These are phyloP conservation scores for Dysmachus trigonus DNA, from an alignment of 2,888 invertebrate species.

Conservation along the genomic window DNA sequence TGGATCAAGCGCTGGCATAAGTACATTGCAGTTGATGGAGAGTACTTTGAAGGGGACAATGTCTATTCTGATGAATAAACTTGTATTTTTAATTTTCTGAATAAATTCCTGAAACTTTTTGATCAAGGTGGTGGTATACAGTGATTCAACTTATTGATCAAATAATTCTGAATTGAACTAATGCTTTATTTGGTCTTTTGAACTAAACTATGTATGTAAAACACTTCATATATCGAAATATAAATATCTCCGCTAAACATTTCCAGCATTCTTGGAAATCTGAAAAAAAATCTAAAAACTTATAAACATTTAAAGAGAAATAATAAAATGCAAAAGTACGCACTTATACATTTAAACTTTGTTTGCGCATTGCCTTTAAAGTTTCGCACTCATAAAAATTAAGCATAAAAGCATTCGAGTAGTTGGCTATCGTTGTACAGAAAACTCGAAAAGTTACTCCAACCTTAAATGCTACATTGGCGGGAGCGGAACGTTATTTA, in stretches of 20 bases:
- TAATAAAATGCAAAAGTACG: not conserved
- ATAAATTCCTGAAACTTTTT: too few relatives aligned
- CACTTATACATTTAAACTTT: constrained; percentile 9
- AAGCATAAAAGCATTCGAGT: constrained; percentile 3
- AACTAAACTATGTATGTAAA: too few relatives aligned
- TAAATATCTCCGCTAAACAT: not conserved
- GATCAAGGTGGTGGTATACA: too few relatives aligned
- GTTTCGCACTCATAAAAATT: not conserved
- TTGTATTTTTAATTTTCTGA: too few relatives aligned
- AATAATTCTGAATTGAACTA: too few relatives aligned
- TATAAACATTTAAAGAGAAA: not conserved
- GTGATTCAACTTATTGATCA: too few relatives aligned
- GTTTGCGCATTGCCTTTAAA: not conserved
- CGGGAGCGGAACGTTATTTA: not conserved
- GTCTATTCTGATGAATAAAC: too few relatives aligned
- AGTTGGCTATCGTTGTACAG: not conserved
- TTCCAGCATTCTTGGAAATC: not conserved
- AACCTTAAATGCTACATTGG: not conserved
- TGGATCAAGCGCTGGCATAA: too few relatives aligned
- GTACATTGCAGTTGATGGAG: too few relatives aligned
- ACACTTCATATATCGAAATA: too few relatives aligned
- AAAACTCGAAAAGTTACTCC: constrained; percentile 2
- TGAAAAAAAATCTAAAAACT: not conserved
- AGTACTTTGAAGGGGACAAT: too few relatives aligned
- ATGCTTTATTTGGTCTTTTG: too few relatives aligned